phyloP scores from a whole-genome alignment of 2,113 vertebrate genomes.

The Oreotrochilus melanogaster region DNA sequence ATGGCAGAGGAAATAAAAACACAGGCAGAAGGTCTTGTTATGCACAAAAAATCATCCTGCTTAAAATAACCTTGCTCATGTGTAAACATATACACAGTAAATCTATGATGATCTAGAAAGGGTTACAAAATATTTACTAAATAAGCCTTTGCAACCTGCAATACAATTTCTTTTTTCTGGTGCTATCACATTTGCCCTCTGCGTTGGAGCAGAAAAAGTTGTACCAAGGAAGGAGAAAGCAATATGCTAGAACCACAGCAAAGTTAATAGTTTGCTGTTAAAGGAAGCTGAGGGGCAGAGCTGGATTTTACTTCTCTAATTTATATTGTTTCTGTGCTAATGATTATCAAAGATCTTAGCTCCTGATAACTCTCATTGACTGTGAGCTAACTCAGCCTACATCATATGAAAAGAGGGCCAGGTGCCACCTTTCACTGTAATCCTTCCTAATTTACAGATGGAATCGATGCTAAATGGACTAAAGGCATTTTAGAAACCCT shows the following conservation, averaged over 20 bases:
- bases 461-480: not conserved
- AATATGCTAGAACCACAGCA: not conserved
- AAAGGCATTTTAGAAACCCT: not conserved
- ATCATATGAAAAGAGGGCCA: not conserved
- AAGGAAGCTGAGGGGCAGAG: not conserved
- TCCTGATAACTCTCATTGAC: not conserved
- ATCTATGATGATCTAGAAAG: not conserved
- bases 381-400: not conserved
- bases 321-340: not conserved
- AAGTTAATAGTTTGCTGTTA: not conserved
- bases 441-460: not conserved
- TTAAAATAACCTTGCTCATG: not conserved
- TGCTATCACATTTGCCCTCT: not conserved
- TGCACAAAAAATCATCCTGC: not conserved
- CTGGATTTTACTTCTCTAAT: not conserved
- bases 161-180: not conserved
- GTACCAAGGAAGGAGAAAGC: not conserved
- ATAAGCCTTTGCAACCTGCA: not conserved
- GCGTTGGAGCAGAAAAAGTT: not conserved
- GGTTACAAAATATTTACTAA: not conserved
- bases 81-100: not conserved
- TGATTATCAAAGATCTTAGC: not conserved
- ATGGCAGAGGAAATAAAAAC: not conserved
- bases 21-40: not conserved
- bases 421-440: not conserved